These are phyloP conservation scores for Mungos mungo DNA, from an alignment of 2,113 vertebrate genomes.

Conservation along the genomic window DNA sequence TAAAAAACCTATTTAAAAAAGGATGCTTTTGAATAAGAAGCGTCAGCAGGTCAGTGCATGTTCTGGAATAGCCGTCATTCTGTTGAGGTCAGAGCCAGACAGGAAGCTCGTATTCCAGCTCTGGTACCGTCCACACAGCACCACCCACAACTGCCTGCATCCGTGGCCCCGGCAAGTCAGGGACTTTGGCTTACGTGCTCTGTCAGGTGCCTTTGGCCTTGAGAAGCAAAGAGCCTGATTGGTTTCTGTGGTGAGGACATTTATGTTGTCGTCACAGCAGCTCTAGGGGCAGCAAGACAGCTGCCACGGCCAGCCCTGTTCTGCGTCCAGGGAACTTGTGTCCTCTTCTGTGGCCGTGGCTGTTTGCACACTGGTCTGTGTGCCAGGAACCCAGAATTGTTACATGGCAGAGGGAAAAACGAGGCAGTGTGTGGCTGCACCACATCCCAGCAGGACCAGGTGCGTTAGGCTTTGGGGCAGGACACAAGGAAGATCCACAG, in stretches of 20 bases:
- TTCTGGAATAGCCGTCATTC: no score
- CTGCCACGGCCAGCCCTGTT: background rate
- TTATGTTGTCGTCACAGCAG: background rate
- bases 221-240: background rate
- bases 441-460: accelerated
- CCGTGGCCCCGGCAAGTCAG: background rate
- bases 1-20: no score
- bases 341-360: background rate
- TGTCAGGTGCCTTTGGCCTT: background rate
- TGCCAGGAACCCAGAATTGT: background rate
- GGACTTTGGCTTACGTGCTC: background rate
- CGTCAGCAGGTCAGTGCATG: background rate
- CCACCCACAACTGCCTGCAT: background rate
- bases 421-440: accelerated
- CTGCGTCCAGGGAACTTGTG: accelerated
- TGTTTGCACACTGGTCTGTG: accelerated
- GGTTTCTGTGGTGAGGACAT: background rate
- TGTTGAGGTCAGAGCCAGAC: accelerated
- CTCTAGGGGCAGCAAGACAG: background rate
- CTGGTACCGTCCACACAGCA: accelerated
- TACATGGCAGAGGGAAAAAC: background rate
- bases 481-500: no score
- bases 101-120: background rate
- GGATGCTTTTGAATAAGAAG: no score
- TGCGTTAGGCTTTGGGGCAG: accelerated